Evolutionary conservation across 2,797 vertebrate genomes (phyloP).

Genomic region (Poliocrania exsul): DNA sequence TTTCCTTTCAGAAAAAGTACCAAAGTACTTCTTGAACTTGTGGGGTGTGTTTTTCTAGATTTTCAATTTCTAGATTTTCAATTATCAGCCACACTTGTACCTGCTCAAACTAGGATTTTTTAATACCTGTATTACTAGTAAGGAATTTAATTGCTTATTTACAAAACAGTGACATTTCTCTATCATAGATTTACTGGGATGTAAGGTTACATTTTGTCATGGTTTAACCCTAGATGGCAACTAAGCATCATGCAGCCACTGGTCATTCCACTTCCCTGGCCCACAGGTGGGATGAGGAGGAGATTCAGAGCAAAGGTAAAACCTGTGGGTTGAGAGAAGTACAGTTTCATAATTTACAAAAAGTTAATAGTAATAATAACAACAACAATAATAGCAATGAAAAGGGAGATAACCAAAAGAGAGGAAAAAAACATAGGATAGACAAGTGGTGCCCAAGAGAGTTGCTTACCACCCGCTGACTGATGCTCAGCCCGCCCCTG

Average conservation of each 20-base stretch:
- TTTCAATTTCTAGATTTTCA: not conserved
- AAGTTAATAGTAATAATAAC: not conserved
- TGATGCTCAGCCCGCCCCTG: not conserved
- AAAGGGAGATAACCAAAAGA: not conserved
- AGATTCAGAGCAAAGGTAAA: not conserved
- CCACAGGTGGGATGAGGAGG: not conserved
- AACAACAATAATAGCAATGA: not conserved
- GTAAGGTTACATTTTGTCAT: not conserved
- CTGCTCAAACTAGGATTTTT: not conserved
- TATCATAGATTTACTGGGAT: not conserved
- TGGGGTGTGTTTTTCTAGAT: not conserved
- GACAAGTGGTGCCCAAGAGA: not conserved
- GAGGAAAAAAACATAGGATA: not conserved
- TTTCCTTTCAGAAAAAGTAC: not conserved
- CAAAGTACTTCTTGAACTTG: not conserved
- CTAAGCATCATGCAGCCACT: rapidly evolving
- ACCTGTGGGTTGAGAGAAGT: not conserved
- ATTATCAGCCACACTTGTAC: not conserved
- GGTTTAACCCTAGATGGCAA: not conserved
- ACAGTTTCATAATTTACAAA: not conserved
- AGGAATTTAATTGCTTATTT: not conserved
- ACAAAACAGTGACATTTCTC: not conserved
- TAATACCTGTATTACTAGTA: not conserved
- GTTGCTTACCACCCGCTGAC: not conserved
- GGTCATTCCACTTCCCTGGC: not conserved